Conservation (phyloP, 1,140 invertebrate species). For the Drosophila neocordata region DNA sequence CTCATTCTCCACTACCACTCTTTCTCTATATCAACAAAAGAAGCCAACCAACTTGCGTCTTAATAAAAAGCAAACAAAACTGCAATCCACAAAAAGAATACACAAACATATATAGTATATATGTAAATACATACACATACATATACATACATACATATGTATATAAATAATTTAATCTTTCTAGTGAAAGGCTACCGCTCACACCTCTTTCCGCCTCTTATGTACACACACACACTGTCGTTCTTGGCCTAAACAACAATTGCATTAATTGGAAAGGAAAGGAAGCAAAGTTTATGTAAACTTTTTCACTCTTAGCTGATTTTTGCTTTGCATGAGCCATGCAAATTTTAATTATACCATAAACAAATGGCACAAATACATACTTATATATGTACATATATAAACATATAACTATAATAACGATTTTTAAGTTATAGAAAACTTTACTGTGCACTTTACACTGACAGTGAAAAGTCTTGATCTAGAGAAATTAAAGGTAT, state of each 20-base stretch:
- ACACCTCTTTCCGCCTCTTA: not conserved
- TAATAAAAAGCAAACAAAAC: constrained; percentile 60
- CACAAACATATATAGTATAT: constrained; percentile 12
- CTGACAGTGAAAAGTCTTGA: too few relatives aligned
- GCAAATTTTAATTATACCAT: constrained; percentile 66
- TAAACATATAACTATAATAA: too few relatives aligned
- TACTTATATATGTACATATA: not conserved
- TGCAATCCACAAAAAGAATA: constrained; percentile 39
- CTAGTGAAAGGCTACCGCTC: constrained; percentile 4
- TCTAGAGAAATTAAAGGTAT: too few relatives aligned
- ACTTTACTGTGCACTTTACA: too few relatives aligned
- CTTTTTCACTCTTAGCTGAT: constrained; percentile 21
- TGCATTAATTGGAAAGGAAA: constrained; percentile 22
- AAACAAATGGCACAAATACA: constrained; percentile 36
- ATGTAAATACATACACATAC: not conserved
- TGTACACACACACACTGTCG: not conserved
- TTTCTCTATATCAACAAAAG: constrained; percentile 48
- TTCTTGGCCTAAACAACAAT: constrained; percentile 20
- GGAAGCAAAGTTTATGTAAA: constrained; percentile 28
- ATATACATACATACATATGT: not conserved
- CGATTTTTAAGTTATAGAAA: too few relatives aligned
- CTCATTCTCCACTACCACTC: not conserved
- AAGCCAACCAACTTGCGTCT: constrained; percentile 35
- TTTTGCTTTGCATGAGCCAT: constrained; percentile 40
- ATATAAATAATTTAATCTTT: constrained; percentile 13